A percentile compares a stretch with the other conserved stretches of the same genome.
Conservation (phyloP, 1,140 invertebrate genomes). For the Melipona quadrifasciata region DNA sequence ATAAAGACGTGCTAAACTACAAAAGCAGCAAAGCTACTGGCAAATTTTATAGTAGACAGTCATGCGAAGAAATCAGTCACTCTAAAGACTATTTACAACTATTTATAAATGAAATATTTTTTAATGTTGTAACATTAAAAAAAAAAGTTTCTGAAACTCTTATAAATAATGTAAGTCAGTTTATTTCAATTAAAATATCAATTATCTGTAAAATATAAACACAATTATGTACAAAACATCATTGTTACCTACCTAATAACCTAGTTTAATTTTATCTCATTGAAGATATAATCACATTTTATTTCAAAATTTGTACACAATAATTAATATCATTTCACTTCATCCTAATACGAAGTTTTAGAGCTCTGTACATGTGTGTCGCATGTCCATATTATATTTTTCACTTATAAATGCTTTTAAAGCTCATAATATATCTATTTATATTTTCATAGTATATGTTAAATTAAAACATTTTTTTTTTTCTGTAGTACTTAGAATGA, state of each 20-base stretch:
- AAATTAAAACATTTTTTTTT: conserved; percentile 20
- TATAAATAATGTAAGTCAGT: conserved; percentile 33
- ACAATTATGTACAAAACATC: conserved; percentile 36
- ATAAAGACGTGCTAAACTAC: conserved; percentile 81
- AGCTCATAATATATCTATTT: conserved; percentile 11
- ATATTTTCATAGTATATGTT: conserved; percentile 19
- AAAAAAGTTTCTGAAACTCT: conserved; percentile 42
- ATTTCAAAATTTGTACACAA: conserved; percentile 4
- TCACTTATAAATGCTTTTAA: conserved; percentile 36
- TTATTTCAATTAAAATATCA: conserved; percentile 45
- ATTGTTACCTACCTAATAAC: conserved; percentile 43
- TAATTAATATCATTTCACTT: conserved; percentile 20
- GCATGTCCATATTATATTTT: conserved; percentile 73
- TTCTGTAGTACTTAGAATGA: conserved; percentile 40
- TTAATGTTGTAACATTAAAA: conserved; percentile 45
- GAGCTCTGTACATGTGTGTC: conserved; percentile 77
- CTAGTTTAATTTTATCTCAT: conserved; percentile 19
- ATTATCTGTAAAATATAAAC: conserved; percentile 41
- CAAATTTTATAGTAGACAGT: conserved; percentile 78
- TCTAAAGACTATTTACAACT: conserved; percentile 66
- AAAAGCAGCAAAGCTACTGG: conserved; percentile 81
- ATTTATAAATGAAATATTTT: conserved; percentile 28
- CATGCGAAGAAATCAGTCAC: conserved; percentile 79
- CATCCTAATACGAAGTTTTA: conserved; percentile 30
- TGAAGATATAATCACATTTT: conserved; percentile 14